phyloP scores from a whole-genome alignment of 1,140 invertebrate genomes.

The Drosophila pallidifrons region DNA sequence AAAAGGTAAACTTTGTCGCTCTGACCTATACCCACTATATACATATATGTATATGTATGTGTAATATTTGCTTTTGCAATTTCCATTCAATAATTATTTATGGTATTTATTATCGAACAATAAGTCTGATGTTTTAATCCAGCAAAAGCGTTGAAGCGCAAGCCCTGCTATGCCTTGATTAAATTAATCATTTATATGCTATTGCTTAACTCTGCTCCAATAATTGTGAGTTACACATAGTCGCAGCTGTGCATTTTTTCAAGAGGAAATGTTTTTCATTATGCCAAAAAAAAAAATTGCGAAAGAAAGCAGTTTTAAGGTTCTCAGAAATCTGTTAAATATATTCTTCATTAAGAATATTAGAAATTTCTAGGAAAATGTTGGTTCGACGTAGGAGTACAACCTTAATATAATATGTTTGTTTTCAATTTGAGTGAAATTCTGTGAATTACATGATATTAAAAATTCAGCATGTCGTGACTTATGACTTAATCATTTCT shows the following conservation, averaged over 20 bases:
- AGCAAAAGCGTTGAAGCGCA: conserved; percentile 57
- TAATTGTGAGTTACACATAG: conserved; percentile 9
- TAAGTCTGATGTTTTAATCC: conserved; percentile 69
- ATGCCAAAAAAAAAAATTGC: too few relatives aligned
- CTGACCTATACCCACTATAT: too few relatives aligned
- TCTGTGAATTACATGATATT: too few relatives aligned
- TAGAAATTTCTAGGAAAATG: too few relatives aligned
- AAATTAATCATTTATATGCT: conserved; percentile 70
- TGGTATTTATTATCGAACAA: conserved; percentile 47
- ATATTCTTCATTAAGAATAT: too few relatives aligned
- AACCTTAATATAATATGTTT: too few relatives aligned
- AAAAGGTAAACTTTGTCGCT: conserved; percentile 5
- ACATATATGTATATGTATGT: not conserved
- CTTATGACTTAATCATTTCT: too few relatives aligned
- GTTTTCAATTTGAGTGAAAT: too few relatives aligned
- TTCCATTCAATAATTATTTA: conserved; percentile 59
- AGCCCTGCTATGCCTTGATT: conserved; percentile 49
- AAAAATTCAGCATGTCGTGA: too few relatives aligned
- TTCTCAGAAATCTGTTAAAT: too few relatives aligned
- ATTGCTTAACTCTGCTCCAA: conserved; percentile 61
- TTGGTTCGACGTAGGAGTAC: too few relatives aligned
- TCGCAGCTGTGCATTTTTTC: not conserved
- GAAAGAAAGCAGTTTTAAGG: too few relatives aligned
- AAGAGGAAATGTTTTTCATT: not conserved
- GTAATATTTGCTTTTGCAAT: conserved; percentile 14